Percentiles rank a stretch among this genome's conserved stretches.
These are phyloP conservation scores for Labeo rohita DNA, from an alignment of 2,113 vertebrate species.

Conservation along the genomic window DNA sequence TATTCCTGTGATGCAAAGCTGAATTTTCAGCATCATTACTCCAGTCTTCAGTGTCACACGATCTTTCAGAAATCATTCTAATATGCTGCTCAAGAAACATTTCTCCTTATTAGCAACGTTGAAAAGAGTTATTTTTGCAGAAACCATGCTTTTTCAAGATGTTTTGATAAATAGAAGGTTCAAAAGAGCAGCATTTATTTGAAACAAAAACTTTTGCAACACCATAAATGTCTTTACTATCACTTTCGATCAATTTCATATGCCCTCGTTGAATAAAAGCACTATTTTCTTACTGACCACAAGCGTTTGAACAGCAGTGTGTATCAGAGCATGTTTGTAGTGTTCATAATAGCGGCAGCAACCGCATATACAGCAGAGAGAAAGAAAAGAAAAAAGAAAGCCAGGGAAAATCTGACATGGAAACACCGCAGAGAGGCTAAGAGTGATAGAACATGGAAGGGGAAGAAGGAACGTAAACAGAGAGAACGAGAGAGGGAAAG, in stretches of 20 bases:
- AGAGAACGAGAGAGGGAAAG: conserved; percentile 15
- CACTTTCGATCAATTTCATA: neutral
- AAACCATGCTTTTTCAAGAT: neutral
- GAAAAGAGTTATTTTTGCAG: neutral
- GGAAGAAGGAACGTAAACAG: conserved; percentile 10
- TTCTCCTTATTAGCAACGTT: neutral
- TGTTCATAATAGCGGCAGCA: conserved; percentile 73
- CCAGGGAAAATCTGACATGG: conserved; percentile 29
- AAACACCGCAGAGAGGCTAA: conserved; percentile 69
- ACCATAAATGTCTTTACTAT: neutral
- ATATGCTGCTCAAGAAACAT: neutral
- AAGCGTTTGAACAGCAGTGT: neutral
- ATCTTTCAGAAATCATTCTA: neutral
- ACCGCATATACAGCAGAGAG: conserved; percentile 63
- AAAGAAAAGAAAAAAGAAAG: conserved; percentile 27
- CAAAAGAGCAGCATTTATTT: neutral
- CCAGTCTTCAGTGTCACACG: neutral
- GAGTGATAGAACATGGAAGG: conserved; percentile 49
- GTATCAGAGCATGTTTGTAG: conserved; percentile 45
- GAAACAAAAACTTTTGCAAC: neutral
- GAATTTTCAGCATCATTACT: neutral
- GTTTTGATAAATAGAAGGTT: neutral
- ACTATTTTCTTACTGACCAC: neutral
- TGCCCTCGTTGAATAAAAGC: neutral
- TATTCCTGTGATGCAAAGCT: neutral